Base-by-base conservation (phyloP, 2,113 vertebrate genomes). In the Mirza zaza region DNA sequence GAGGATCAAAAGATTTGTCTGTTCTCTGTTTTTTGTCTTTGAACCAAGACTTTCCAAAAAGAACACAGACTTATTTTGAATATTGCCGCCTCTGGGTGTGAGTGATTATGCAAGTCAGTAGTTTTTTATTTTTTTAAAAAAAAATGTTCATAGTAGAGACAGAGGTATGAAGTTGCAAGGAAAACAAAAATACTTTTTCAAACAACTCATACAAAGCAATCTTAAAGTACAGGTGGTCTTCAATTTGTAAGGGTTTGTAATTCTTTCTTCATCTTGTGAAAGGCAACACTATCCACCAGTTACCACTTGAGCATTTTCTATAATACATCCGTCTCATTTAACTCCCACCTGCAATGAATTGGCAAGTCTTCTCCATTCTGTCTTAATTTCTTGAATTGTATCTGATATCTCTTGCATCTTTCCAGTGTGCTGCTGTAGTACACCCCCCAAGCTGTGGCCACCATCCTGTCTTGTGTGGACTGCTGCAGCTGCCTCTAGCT, bases 21-120 rank as follows among this genome's bases (percentile, higher is more conserved):
- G 82, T 86, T 97, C 52, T 97, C 67, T 91, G 82, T 71, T 85
- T 95, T 97, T 96, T 89, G 79, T 95, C 94, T 98, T 98, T 97
- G 97, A 98, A 97, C 93, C 93, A 95, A 91, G 87, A 97, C 95
- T 97, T 98, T 96, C 81, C 93, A 88, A 67, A 97, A 96, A 92
- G 93, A 93, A 96, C 94, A 94, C 59, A 96, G 91, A 55, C 87
- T 96, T 97, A 80, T 98, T 97, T 97, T 97, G 94, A 95, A 97
- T 97, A 95, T 97, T 95, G 93, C 93, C 81, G 42, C 93, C 96
- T 95, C 89, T 97, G 97, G 96, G 89, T 97, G 91, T 94, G 92
- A 87, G 80, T 55, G 82, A 94, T 95, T 91, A 89, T 97, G 96
- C 93, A 97, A 96, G 93, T 94, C 88, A 67, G 27, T 92, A 59